Percentiles rank a stretch among this genome's conserved stretches.
phyloP scores from a whole-genome alignment of 2,113 vertebrate species.

The Nibea coibor region DNA sequence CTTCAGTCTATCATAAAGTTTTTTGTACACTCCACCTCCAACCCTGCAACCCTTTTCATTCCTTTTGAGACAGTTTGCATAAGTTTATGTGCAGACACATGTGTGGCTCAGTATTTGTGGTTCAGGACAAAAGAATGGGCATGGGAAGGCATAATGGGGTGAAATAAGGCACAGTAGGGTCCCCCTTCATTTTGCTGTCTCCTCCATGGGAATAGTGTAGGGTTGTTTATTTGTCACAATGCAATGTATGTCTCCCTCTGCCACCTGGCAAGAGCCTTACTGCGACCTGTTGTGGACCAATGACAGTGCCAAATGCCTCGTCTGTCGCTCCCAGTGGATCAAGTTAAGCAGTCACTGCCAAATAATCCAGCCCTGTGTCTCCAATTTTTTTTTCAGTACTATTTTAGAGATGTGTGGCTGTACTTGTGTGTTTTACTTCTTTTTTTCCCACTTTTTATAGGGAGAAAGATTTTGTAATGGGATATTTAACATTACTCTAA shows the following conservation, averaged over 20 bases:
- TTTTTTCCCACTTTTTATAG: constrained; percentile 51
- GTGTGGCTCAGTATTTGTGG: constrained; percentile 1
- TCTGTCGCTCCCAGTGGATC: constrained; percentile 71
- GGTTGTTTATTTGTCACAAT: constrained; percentile 73
- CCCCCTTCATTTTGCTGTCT: constrained; percentile 60
- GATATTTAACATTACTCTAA: constrained; percentile 52
- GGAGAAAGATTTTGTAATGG: constrained; percentile 68
- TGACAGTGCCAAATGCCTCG: constrained; percentile 74
- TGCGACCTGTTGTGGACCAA: constrained; percentile 74
- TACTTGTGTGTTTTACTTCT: constrained; percentile 8
- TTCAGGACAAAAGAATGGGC: constrained; percentile 41
- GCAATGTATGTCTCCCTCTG: constrained; percentile 64
- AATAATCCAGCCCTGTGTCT: constrained; percentile 65
- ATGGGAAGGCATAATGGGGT: constrained; percentile 29
- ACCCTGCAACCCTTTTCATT: background rate
- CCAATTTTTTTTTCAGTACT: constrained; percentile 17
- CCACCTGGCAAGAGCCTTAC: constrained; percentile 71
- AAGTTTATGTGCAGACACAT: constrained; percentile 10
- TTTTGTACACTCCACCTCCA: constrained; percentile 2
- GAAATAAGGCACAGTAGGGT: constrained; percentile 56
- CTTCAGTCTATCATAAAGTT: background rate
- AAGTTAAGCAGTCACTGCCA: constrained; percentile 70
- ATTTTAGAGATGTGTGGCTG: constrained; percentile 51
- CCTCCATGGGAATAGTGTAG: constrained; percentile 58
- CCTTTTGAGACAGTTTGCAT: constrained; percentile 37